These are phyloP conservation scores for Napeogenes inachia DNA, from an alignment of 2,888 invertebrate species.

Conservation along the genomic window DNA sequence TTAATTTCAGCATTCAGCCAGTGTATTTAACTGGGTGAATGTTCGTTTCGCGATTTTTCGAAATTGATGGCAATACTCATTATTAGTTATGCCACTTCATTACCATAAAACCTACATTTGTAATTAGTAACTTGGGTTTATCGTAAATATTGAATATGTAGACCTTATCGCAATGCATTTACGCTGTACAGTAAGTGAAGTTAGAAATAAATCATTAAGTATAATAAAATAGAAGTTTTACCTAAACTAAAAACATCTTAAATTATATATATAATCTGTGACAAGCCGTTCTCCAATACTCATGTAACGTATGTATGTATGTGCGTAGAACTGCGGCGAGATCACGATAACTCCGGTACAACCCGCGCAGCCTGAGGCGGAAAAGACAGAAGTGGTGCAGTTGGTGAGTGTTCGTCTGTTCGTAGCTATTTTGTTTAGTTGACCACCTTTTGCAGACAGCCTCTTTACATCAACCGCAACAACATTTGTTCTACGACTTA, in stretches of 20 bases:
- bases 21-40: slow-evolving; percentile 6
- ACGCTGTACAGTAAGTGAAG: neutral
- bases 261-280: too few relatives aligned
- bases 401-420: slow-evolving; percentile 48
- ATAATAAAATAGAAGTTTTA: too few relatives aligned
- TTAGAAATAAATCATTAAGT: too few relatives aligned
- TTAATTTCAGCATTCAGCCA: slow-evolving; percentile 13
- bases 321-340: slow-evolving; percentile 75
- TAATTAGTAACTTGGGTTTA: slow-evolving; percentile 14
- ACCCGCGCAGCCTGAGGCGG: slow-evolving; percentile 58
- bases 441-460: too few relatives aligned
- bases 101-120: slow-evolving; percentile 31
- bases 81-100: slow-evolving; percentile 55
- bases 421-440: too few relatives aligned
- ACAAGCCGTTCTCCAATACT: too few relatives aligned
- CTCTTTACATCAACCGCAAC: too few relatives aligned
- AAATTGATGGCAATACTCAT: slow-evolving; percentile 64
- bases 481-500: too few relatives aligned
- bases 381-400: slow-evolving; percentile 68
- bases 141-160: slow-evolving; percentile 1
- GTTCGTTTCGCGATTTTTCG: slow-evolving; percentile 3
- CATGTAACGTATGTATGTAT: slow-evolving; percentile 1
- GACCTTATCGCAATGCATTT: neutral
- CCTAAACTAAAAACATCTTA: too few relatives aligned
- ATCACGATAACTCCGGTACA: slow-evolving; percentile 79